These are phyloP conservation scores for Sanderia malayensis DNA, from an alignment of 30 jellyfish, hydroid and myxozoan genomes.

Conservation along the genomic window DNA sequence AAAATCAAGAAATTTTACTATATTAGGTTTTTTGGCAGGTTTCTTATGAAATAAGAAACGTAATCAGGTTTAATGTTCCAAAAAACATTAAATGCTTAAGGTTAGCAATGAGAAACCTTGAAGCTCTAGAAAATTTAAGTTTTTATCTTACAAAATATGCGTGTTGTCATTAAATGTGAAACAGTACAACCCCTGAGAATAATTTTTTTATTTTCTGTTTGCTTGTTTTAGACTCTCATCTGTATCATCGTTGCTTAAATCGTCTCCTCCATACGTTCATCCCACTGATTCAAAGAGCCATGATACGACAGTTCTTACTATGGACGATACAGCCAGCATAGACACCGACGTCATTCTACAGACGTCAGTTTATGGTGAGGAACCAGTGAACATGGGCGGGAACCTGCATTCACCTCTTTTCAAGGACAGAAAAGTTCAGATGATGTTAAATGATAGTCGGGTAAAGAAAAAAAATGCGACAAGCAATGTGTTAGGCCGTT, in stretches of 20 bases:
- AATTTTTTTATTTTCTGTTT: background rate
- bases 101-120: no score
- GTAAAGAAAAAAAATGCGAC: conserved; percentile 24
- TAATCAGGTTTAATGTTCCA: no score
- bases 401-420: conserved; percentile 42
- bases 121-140: no score
- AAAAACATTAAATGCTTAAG: no score
- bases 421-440: conserved; percentile 48
- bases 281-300: conserved; percentile 18
- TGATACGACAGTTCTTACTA: conserved; percentile 38
- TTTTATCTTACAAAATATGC: no score
- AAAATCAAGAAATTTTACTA: no score
- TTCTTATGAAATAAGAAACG: no score
- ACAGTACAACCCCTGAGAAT: no score
- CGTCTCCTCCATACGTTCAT: conserved; percentile 6
- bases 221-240: conserved; percentile 45
- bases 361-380: conserved; percentile 61
- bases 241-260: conserved; percentile 46
- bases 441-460: conserved; percentile 48
- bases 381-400: conserved; percentile 77
- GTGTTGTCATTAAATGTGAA: no score
- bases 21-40: no score
- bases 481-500: conserved; percentile 23
- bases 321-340: conserved; percentile 60
- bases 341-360: conserved; percentile 60